Conservation (phyloP, 1,140 invertebrate genomes). For the Elymnias hypermnestra region DNA sequence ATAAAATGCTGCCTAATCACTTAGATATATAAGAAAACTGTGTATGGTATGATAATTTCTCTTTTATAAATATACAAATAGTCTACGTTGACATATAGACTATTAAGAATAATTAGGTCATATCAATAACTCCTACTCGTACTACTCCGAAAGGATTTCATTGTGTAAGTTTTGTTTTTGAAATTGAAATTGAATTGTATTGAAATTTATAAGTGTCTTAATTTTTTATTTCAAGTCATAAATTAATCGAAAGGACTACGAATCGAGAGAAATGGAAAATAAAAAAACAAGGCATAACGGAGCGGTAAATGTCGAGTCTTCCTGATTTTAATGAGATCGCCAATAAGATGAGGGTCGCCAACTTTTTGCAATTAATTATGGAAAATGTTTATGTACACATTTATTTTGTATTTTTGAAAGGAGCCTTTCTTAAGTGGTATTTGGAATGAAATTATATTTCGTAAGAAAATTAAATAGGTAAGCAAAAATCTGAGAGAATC, state of each 20-base stretch:
- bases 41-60: too few relatives aligned
- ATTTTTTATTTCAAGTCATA: background rate
- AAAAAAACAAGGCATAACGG: slow-evolving; percentile 25
- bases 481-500: too few relatives aligned
- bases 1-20: too few relatives aligned
- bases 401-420: slow-evolving; percentile 13
- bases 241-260: slow-evolving; percentile 18
- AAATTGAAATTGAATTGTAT: too few relatives aligned
- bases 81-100: too few relatives aligned
- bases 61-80: too few relatives aligned
- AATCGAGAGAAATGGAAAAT: slow-evolving; percentile 19
- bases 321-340: slow-evolving; percentile 66
- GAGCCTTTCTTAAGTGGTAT: background rate
- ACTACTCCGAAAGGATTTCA: too few relatives aligned
- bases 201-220: background rate
- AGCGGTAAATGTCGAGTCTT: slow-evolving; percentile 40
- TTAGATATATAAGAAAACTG: too few relatives aligned
- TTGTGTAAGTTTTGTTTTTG: too few relatives aligned
- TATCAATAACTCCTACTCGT: too few relatives aligned
- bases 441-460: background rate
- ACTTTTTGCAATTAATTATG: slow-evolving; percentile 21
- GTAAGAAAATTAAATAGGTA: too few relatives aligned
- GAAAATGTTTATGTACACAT: background rate
- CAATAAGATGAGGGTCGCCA: slow-evolving; percentile 41
- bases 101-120: too few relatives aligned